Evolutionary conservation across 2,888 invertebrate genomes (phyloP).

Genomic region (Dolomedes plantarius): DNA sequence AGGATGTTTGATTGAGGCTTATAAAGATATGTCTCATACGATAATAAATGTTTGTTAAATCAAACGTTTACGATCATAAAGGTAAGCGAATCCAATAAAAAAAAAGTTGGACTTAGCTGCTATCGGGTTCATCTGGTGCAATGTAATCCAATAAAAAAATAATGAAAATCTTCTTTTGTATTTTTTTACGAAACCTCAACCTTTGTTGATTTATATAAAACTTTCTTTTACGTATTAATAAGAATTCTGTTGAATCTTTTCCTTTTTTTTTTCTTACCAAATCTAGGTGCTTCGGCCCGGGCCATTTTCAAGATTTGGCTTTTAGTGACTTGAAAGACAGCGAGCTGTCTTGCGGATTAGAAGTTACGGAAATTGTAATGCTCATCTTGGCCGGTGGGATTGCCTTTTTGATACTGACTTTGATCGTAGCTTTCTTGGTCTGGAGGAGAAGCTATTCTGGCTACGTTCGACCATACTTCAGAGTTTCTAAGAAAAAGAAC

Average conservation of each 20-base stretch:
- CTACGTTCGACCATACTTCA: conserved; percentile 38
- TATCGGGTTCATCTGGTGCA: too few species aligned
- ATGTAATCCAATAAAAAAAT: too few species aligned
- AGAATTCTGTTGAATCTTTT: not conserved
- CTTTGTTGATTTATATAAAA: not conserved
- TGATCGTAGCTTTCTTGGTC: conserved; percentile 48
- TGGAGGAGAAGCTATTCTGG: conserved; percentile 53
- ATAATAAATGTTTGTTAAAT: too few species aligned
- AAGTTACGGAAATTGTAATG: conserved; percentile 37
- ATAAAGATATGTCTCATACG: too few species aligned
- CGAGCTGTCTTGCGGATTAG: conserved; percentile 34
- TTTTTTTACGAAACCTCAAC: too few species aligned
- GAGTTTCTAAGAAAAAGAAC: conserved; percentile 21
- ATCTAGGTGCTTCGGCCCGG: conserved; percentile 32
- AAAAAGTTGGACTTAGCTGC: too few species aligned
- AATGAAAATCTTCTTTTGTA: too few species aligned
- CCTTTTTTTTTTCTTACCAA: not conserved
- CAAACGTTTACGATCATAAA: too few species aligned
- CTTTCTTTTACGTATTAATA: not conserved
- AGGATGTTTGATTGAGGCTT: too few species aligned
- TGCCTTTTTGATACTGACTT: conserved; percentile 14
- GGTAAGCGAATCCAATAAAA: too few species aligned
- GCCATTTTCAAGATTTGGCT: conserved; percentile 22
- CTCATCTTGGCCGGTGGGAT: conserved; percentile 18
- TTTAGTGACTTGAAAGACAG: conserved; percentile 35